Evolutionary conservation across 2,888 invertebrate genomes (phyloP).

Genomic region (Heliconius charithonia): DNA sequence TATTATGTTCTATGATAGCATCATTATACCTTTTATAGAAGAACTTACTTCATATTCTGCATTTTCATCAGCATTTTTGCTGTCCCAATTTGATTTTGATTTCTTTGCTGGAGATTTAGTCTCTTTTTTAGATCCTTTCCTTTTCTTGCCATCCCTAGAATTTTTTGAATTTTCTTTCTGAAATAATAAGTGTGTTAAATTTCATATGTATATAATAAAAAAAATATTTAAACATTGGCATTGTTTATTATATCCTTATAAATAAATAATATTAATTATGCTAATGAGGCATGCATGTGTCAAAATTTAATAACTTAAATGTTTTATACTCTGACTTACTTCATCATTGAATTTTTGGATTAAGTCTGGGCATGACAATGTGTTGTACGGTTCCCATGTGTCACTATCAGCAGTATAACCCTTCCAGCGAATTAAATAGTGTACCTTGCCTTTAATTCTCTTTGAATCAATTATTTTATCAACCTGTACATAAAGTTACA

Average conservation of each 20-base stretch:
- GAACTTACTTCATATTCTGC: constrained; percentile 84
- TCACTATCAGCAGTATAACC: constrained; percentile 88
- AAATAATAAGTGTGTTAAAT: constrained; percentile 40
- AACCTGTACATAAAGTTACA: constrained; percentile 77
- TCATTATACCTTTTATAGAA: neutral
- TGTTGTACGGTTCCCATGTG: constrained; percentile 90
- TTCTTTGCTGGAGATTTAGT: constrained; percentile 63
- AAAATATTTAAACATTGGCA: neutral
- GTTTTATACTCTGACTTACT: constrained; percentile 53
- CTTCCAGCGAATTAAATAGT: constrained; percentile 91
- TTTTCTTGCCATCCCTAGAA: constrained; percentile 62
- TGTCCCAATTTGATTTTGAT: constrained; percentile 69
- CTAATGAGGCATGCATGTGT: no score
- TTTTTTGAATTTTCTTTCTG: constrained; percentile 73
- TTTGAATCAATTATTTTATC: constrained; percentile 88
- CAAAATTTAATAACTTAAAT: neutral
- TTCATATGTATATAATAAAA: constrained; percentile 6
- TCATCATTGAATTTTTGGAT: constrained; percentile 81
- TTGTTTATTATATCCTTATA: no score
- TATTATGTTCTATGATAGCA: neutral
- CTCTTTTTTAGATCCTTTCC: constrained; percentile 60
- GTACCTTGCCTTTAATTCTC: constrained; percentile 86
- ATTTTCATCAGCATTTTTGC: constrained; percentile 80
- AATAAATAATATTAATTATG: no score
- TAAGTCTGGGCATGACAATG: constrained; percentile 87